Evolutionary conservation across 1,140 invertebrate species (phyloP), one percentile per base, ranked within the genome.

Genomic region (Cotesia chilonis): DNA sequence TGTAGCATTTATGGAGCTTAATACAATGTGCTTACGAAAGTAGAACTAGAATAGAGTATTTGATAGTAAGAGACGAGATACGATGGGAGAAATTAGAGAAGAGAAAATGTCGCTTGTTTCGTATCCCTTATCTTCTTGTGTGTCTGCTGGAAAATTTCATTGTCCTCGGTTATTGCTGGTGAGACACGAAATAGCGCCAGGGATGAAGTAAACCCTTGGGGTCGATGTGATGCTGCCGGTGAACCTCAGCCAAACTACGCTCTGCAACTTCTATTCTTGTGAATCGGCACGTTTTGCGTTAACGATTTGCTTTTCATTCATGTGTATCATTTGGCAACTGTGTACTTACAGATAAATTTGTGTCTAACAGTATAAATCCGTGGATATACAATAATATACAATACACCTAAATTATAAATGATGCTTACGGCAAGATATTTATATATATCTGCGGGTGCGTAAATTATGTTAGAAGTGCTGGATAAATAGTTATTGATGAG

Each of bases 201-300:
- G 54, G 52, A 47, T 47, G 41, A 47, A 47, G 41, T 47, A 47
- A 47, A 47, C 6, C 51, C 52, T 68, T 35, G 20, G 66, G 51
- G 14, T 51, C 6, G 41, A 0, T 47, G 41, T 28, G 5, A 47
- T 47, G 41, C 6, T 47, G 41, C 10, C 12, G 52, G 51, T 17
- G 54, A 52, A 51, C 41, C 63, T 47, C 41, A 28, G 41, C 36
- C 63, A 17, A 51, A 17, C 63, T 20, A 37, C 41, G 10, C 2
- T 54, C 6, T 47, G 41, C 41, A 47, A 47, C 41, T 47, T 47
- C 41, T 36, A 55, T 20, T 35, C 41, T 55, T 9, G 51, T 54
- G 28, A 68, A 68, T 68, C 66, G 66, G 66, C 66, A 68, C 66
- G 66, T 68, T 68, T 55, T 35, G 51, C 66, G 54, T 51, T 35